These are phyloP conservation scores for Cercopithecus diana DNA, from an alignment of 2,797 vertebrate species.

Conservation along the genomic window DNA sequence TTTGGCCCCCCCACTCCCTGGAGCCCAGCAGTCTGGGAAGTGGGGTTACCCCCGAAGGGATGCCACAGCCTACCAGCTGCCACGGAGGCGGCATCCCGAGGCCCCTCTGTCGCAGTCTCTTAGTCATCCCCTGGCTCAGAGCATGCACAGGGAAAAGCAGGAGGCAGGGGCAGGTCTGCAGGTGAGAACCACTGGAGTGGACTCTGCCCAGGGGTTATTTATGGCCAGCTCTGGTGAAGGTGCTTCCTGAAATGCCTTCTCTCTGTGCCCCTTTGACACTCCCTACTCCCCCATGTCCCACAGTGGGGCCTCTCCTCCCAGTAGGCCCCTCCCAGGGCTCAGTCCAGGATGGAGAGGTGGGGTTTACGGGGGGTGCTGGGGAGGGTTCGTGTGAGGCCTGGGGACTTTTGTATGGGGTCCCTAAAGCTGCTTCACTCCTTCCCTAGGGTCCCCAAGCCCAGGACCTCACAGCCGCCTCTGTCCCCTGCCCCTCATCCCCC, in stretches of 20 bases:
- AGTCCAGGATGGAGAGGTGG: not conserved
- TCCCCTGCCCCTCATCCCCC: not conserved
- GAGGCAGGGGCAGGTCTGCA: not conserved
- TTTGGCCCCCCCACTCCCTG: too few species aligned
- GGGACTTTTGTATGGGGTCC: not conserved
- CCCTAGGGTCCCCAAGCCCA: not conserved
- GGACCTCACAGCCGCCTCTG: not conserved
- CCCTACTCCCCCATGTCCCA: not conserved
- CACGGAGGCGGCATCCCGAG: not conserved
- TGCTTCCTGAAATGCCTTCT: not conserved
- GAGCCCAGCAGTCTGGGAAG: not conserved
- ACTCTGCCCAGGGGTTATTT: not conserved
- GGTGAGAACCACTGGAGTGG: too few species aligned
- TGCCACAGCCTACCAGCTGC: not conserved
- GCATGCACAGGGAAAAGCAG: not conserved
- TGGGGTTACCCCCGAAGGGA: not conserved
- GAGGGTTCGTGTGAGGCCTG: not conserved
- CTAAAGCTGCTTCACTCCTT: not conserved
- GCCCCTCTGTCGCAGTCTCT: not conserved
- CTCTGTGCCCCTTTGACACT: not conserved
- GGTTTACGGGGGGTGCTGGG: fast-evolving
- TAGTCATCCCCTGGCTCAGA: not conserved
- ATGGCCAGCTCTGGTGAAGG: too few species aligned
- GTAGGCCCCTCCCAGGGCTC: fast-evolving
- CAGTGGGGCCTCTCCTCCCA: not conserved